Evolutionary conservation across 1,140 invertebrate genomes (phyloP), one percentile per base, ranked within the genome.

Genomic region (Sminthurinus signatus): DNA sequence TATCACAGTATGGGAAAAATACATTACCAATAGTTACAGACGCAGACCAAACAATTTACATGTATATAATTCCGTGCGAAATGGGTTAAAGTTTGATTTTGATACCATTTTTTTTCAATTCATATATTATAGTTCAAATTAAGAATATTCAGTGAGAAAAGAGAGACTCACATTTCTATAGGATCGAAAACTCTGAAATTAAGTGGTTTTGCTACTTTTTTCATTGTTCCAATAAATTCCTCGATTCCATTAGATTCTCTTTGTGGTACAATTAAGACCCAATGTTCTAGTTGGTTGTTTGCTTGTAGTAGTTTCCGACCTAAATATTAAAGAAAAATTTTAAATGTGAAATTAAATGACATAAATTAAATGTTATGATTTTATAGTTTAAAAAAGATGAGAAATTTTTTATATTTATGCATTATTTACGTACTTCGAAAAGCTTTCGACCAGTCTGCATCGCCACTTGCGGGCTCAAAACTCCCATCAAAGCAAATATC

Each of bases 251-350:
- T 1, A 29, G 51, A 50, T 56, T 56, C 64, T n/a, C 72, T 31
- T 5, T 67, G 62, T 17, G 75, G 75, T 54, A 74, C 75, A 29
- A 80, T 69, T 3, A 80, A 64, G 21, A 76, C 73, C 78, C 78
- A 80, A 46, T n/a, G n/a, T n/a, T n/a, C 75, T 76, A 5, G 44
- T 66, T 23, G 80, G 58, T 39, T 71, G 58, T 29, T 25, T 3
- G 5, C 4, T 28, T 10, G 10, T 25, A 27, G 27, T 8, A 5
- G 27, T 8, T 29, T 52, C 14, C 27, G 14, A n/a, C 27, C 14
- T 27, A 15, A 27, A 23, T 4, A 52, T 19, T 8, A 29, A 32
- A 43, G 28, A 21, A 17, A 46, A 17, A 46, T n/a, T 46, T 8
- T 8, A 21, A n/a, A 46, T 46, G 21, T n/a, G n/a, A 21, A 5